Base-by-base conservation (phyloP, 2,888 invertebrate genomes). In the Ormyrus thymus region DNA sequence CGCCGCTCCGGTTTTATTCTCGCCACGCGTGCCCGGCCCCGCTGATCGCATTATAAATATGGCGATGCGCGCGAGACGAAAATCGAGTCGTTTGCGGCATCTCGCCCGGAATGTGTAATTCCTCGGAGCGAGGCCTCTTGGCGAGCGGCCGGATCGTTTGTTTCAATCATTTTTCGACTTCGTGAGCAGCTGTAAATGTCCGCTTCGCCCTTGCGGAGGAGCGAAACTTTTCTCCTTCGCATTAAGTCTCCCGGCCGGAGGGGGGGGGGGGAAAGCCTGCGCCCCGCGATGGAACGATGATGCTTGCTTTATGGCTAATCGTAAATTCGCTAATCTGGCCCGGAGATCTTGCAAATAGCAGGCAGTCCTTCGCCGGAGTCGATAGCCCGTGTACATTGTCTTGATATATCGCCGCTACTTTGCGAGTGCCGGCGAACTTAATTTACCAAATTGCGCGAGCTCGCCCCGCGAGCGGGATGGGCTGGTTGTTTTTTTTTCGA, bases 31-130 rank as follows among this genome's bases (percentile, higher is more conserved):
- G 48, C 51, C 48, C 51, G 45, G 10, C 64, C 66, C 65, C 69
- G 83, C 84, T 86, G 86, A 87, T 87, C 85, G 86, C 83, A 86
- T 87, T 87, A 87, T 80, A 77, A 79, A 79, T 79, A 81, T 81
- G 78, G 70, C 76, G 62, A 81, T 71, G 70, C 68, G 81, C 79
- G 53, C 73, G 70, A 59, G 68, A 71, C 53, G 72, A 79, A 79
- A 79, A 79, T 79, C 62, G 75, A 76, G 62, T 79, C 72, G 68
- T 76, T 79, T 79, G 59, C 73, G 55, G 64, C 74, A 56, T 51
- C 69, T 53, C 70, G 74, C 64, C 11, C 53, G 51, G 74, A 78
- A 74, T 78, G 43, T 70, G 51, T 70, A 74, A 78, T 78, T 73
- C 69, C 9, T 45, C 11, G 43, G 6, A 8, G 10, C 8, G 53